Base-by-base conservation (phyloP, 2,888 invertebrate species). In the Tenthredo livida region DNA sequence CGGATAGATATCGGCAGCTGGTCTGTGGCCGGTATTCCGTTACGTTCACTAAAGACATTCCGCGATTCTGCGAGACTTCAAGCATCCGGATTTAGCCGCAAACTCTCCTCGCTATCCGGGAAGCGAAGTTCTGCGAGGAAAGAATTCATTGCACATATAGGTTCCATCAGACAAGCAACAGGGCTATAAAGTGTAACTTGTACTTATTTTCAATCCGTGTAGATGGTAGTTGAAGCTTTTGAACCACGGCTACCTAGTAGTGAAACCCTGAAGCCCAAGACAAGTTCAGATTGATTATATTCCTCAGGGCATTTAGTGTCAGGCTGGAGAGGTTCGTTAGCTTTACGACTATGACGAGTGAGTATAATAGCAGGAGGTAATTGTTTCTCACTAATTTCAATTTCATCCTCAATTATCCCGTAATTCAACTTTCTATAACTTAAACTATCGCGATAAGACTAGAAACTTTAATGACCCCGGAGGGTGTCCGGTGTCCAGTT, bases 301-400 rank as follows among this genome's bases (percentile, higher is more conserved):
- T 75, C 75, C 75, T 15, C 43, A 12, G 25, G 75, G 75, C 47
- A 47, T 75, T 43, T 15, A 33, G 72, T 21, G 67, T 33, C n/a
- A 37, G 43, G 47, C 9, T n/a, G 50, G 15, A 17, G 77, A 77
- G 43, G 75, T 47, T 75, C 75, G 75, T 77, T 29, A 77, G 25
- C 50, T 50, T 50, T 29, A 77, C 77, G 50, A 47, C 43, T 25
- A 40, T 21, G 21, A 72, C 72, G 37, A 72, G 72, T 67, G 67
- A 67, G 54, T 54, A 54, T 54, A 54, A 54, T 54, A 54, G 7
- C 54, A 7, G 54, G 21, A 10, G 15, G 25, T 75, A 54, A 77
- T 77, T 77, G 77, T 77, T 77, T 33, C 17, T 17, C 29, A 54
- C 77, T 29, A 54, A 77, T 77, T 29, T 33, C 47, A 43, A 67